phyloP scores from a whole-genome alignment of 2,113 vertebrate species.

The Syrmaticus mikado region DNA sequence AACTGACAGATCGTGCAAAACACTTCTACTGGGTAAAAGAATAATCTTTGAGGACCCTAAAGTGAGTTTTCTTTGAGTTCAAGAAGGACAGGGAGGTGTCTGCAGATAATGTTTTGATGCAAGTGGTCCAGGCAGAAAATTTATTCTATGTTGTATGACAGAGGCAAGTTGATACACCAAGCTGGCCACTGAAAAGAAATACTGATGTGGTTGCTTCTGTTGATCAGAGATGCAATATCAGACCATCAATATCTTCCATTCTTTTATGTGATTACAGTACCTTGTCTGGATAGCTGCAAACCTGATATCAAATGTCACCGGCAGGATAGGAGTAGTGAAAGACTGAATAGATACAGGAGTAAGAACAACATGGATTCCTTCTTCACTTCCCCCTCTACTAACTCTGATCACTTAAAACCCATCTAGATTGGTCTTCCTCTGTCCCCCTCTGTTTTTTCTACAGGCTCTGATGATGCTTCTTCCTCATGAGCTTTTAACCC shows the following conservation, averaged over 20 bases:
- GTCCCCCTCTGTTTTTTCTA: not conserved
- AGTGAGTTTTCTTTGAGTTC: rapidly evolving
- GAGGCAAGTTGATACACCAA: not conserved
- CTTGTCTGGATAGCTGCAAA: not conserved
- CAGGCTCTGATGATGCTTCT: rapidly evolving
- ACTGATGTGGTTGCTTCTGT: not conserved
- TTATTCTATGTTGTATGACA: not conserved
- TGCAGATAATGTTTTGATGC: not conserved
- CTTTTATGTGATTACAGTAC: not conserved
- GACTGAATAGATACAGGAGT: not conserved
- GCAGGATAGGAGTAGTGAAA: not conserved
- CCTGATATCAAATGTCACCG: not conserved
- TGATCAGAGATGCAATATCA: not conserved
- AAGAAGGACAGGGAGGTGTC: rapidly evolving
- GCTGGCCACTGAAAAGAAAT: not conserved
- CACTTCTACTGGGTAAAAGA: not conserved
- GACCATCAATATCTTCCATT: not conserved
- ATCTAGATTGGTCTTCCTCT: not conserved
- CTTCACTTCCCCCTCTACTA: rapidly evolving
- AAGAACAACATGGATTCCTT: not conserved
- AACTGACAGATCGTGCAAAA: no score
- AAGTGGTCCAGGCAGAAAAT: not conserved
- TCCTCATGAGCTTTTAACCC: not conserved
- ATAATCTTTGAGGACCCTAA: not conserved
- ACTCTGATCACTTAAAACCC: not conserved